Conservation (phyloP, 1,140 invertebrate genomes). For the Drosophila setifemur region DNA sequence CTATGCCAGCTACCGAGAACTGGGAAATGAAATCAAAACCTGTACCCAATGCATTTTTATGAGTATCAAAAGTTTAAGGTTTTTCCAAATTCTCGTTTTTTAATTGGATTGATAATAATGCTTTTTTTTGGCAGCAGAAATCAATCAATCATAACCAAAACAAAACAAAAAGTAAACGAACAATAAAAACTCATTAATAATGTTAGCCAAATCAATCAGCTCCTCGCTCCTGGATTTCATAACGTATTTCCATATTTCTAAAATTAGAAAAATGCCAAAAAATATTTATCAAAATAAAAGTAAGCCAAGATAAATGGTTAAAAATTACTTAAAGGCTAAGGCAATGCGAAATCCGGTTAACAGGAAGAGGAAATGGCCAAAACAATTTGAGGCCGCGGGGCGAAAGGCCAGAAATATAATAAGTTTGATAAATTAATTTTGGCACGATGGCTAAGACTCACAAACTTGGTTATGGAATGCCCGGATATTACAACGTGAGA, state of each 20-base stretch:
- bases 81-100: no score
- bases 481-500: slow-evolving; percentile 49
- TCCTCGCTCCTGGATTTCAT: not conserved
- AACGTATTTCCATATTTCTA: slow-evolving; percentile 6
- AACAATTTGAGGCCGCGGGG: slow-evolving; percentile 20
- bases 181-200: not conserved
- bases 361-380: slow-evolving; percentile 41
- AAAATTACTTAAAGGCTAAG: slow-evolving; percentile 26
- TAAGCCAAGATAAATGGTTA: not conserved
- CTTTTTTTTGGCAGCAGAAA: no score
- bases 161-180: not conserved
- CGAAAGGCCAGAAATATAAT: slow-evolving; percentile 32
- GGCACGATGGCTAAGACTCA: no score
- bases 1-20: no score
- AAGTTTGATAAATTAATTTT: slow-evolving; percentile 77
- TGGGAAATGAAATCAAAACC: no score
- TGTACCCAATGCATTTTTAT: no score
- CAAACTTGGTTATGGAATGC: slow-evolving; percentile 32
- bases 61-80: no score
- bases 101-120: no score
- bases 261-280: not conserved
- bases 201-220: not conserved
- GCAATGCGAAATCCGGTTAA: slow-evolving; percentile 14
- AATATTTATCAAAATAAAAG: not conserved
- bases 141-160: no score